Evolutionary conservation across 2,113 vertebrate species (phyloP), one percentile per base, ranked within the genome.

Genomic region (Cheirogaleus medius): DNA sequence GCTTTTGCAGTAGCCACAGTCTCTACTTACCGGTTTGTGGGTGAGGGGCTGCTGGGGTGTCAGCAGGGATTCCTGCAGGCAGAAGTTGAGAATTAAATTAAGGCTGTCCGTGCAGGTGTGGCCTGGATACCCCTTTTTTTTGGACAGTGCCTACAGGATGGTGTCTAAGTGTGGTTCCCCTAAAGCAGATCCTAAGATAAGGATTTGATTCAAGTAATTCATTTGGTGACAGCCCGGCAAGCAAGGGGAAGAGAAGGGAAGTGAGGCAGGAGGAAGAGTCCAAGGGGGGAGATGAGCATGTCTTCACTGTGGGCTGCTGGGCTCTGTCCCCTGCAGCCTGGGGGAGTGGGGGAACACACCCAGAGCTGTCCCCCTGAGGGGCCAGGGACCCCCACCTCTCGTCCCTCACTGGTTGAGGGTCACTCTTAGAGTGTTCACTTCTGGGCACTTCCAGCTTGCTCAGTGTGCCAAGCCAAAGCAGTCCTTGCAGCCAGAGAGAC

Each of bases 121-220:
- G n/a, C 42, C 60, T 4, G 34, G 60, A 15, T 10, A 1, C 44
- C 58, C 49, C 15, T 29, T 29, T 32, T 32, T 44, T 66, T 49
- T 1, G 17, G 32, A 9, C 0, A 1, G 18, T 0, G 0, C 39
- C 80, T 37, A 29, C 5, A 85, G 13, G 34, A 32, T 3, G 1
- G 18, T 7, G 37, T 69, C 80, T 11, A 20, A 12, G 14, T 0
- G 5, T 34, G 42, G 44, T 17, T 42, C 34, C 52, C 39, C 39
- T 13, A 13, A 49, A 39, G 54, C 25, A n/a, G 84, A 87, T 68
- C 39, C 32, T 12, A 12, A 69, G 73, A 47, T 12, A 10, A 71
- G 54, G 34, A 42, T 49, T 37, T 12, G 9, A 23, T 37, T 47
- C 84, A 23, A 69, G 52, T 25, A 23, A 17, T 60, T 32, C 27